These are phyloP conservation scores for Acrocephalus scirpaceus DNA, from an alignment of 2,797 vertebrate genomes.

Conservation along the genomic window DNA sequence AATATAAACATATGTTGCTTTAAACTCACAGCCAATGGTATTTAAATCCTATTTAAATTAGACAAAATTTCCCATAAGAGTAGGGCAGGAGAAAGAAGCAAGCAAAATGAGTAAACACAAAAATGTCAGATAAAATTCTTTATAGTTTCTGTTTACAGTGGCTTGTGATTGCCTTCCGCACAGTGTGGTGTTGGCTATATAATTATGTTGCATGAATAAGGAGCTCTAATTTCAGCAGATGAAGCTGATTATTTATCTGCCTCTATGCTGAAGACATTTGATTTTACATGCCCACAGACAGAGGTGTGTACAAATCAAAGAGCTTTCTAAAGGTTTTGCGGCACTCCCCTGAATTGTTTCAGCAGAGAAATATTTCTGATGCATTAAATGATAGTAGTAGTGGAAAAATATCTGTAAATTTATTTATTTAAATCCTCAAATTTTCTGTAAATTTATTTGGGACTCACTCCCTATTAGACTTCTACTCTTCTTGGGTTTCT, in stretches of 20 bases:
- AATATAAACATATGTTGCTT: slow-evolving; percentile 49
- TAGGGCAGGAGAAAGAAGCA: background rate
- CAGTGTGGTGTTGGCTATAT: background rate
- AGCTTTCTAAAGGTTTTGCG: background rate
- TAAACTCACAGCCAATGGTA: slow-evolving; percentile 37
- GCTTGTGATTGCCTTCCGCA: slow-evolving; percentile 32
- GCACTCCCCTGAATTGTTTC: background rate
- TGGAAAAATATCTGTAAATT: background rate
- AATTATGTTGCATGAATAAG: background rate
- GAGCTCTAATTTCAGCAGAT: slow-evolving; percentile 4
- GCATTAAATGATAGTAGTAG: background rate
- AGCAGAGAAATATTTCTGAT: background rate
- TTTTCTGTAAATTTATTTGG: background rate
- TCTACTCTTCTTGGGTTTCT: background rate
- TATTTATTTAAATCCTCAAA: no score
- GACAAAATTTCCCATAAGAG: slow-evolving; percentile 38
- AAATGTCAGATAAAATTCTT: slow-evolving; percentile 51
- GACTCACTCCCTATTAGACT: background rate
- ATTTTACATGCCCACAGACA: background rate
- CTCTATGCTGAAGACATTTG: background rate
- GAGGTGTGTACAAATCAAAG: background rate
- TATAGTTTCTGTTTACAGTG: slow-evolving; percentile 18
- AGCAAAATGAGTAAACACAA: background rate
- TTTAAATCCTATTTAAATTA: slow-evolving; percentile 58
- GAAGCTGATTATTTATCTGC: background rate